Conservation (phyloP, 2,888 invertebrate genomes). For the Acleris cristana region DNA sequence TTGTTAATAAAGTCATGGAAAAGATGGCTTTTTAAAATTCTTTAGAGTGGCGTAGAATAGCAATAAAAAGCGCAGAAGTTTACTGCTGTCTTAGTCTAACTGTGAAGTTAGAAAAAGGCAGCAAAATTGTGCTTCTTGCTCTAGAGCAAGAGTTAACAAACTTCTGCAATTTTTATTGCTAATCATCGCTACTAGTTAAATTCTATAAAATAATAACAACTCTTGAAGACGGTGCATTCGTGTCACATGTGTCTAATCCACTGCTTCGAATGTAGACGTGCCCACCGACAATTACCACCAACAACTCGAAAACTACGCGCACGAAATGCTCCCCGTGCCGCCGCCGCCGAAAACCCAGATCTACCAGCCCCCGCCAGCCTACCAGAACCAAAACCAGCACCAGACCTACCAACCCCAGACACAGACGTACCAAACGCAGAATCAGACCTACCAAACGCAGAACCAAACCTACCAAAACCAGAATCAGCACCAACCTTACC, state of each 20-base stretch:
- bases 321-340: slow-evolving; percentile 71
- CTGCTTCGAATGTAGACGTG: slow-evolving; percentile 56
- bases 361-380: slow-evolving; percentile 46
- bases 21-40: no score
- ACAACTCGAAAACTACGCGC: slow-evolving; percentile 78
- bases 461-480: slow-evolving; percentile 19
- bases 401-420: slow-evolving; percentile 27
- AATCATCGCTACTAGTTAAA: no score
- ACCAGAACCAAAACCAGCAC: slow-evolving; percentile 41
- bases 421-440: slow-evolving; percentile 45
- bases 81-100: no score
- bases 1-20: no score
- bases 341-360: slow-evolving; percentile 63
- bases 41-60: no score
- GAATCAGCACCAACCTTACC: slow-evolving; percentile 41
- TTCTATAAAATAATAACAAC: not conserved
- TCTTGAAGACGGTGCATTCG: slow-evolving; percentile 21
- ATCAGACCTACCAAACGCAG: slow-evolving; percentile 42
- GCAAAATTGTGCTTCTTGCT: no score
- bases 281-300: slow-evolving; percentile 76
- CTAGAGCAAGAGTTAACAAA: no score
- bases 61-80: no score
- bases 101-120: no score
- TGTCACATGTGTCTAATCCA: slow-evolving; percentile 48
- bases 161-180: no score